Conservation (phyloP, 2,888 invertebrate genomes). For the Gasteruption jaculator region DNA sequence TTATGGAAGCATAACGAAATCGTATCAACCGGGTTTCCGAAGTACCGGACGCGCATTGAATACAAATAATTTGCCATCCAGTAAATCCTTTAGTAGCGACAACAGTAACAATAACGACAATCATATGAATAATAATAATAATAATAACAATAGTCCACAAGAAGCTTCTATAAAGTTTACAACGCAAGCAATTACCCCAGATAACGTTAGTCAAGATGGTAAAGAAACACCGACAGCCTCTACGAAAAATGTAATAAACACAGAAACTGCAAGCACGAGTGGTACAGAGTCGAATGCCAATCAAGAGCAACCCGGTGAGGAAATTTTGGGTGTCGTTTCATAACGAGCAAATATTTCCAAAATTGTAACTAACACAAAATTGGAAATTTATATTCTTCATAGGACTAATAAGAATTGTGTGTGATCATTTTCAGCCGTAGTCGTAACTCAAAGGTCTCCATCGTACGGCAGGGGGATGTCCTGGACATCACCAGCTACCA, state of each 20-base stretch:
- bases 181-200: too few species aligned
- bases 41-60: conserved; percentile 33
- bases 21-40: conserved; percentile 29
- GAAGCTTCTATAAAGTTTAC: too few species aligned
- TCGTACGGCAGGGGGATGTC: conserved; percentile 55
- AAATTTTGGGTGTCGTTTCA: background rate
- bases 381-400: conserved; percentile 4
- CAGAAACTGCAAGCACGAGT: too few species aligned
- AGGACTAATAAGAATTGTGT: conserved; percentile 2
- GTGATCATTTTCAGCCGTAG: conserved; percentile 23
- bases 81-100: conserved; percentile 26
- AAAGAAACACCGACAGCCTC: too few species aligned
- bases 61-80: conserved; percentile 28
- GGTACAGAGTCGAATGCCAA: too few species aligned
- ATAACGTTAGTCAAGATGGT: too few species aligned
- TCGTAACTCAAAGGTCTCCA: conserved; percentile 46
- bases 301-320: too few species aligned
- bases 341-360: background rate
- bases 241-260: too few species aligned
- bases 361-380: too few species aligned
- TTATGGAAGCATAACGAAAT: conserved; percentile 30
- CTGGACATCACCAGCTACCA: conserved; percentile 44
- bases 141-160: too few species aligned
- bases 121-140: too few species aligned
- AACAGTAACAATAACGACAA: too few species aligned